Evolutionary conservation across 2,113 vertebrate genomes (phyloP).

Genomic region (Coryphaenoides rupestris): DNA sequence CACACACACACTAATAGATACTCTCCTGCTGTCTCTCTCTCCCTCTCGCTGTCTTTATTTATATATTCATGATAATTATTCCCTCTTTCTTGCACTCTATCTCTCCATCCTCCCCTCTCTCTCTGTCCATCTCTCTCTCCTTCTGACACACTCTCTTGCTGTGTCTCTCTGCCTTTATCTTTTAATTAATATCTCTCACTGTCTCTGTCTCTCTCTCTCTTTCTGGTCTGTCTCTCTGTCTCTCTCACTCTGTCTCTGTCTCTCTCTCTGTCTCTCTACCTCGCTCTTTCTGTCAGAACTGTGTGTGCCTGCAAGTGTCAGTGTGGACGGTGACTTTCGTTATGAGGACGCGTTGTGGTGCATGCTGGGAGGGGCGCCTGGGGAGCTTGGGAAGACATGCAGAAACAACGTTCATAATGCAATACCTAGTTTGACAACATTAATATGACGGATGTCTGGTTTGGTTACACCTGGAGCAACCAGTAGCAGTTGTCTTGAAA

Average conservation of each 20-base stretch:
- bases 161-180: constrained; percentile 11
- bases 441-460: no score
- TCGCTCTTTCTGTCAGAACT: constrained; percentile 53
- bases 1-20: background rate
- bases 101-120: constrained; percentile 15
- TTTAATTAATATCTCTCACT: background rate
- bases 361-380: constrained; percentile 18
- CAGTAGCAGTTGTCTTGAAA: no score
- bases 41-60: no score
- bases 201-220: background rate
- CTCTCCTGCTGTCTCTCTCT: no score
- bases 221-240: background rate
- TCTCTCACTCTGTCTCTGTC: constrained; percentile 1
- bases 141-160: constrained; percentile 1
- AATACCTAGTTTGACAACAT: no score
- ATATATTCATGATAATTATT: no score
- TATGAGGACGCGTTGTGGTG: constrained; percentile 62
- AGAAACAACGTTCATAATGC: no score
- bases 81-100: constrained; percentile 26
- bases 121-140: background rate
- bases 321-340: constrained; percentile 41
- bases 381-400: no score
- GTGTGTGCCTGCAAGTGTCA: constrained; percentile 63
- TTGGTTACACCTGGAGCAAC: no score
- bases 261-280: constrained; percentile 15